Percentiles rank a stretch among this genome's conserved stretches.
Conservation (phyloP, 2,888 invertebrate genomes). For the Netelia melanura region DNA sequence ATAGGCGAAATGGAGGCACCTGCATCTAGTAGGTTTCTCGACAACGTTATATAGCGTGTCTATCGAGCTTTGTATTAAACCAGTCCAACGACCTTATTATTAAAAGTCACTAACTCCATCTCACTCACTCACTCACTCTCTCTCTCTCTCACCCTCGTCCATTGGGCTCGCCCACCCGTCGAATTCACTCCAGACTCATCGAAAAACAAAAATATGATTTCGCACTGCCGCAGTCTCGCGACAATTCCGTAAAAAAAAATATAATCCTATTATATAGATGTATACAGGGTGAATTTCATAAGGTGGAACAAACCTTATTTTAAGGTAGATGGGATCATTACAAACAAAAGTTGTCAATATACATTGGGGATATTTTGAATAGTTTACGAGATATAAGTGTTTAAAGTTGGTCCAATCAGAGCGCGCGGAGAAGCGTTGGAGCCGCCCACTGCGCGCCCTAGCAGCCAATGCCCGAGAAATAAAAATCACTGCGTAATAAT, state of each 20-base stretch:
- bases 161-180: neutral
- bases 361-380: no score
- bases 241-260: neutral
- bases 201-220: neutral
- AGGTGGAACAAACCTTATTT: no score
- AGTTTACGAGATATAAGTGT: no score
- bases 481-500: no score
- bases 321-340: no score
- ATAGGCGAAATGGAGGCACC: constrained; percentile 35
- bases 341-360: no score
- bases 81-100: constrained; percentile 65
- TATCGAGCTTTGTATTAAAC: constrained; percentile 48
- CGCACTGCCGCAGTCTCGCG: neutral
- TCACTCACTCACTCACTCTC: constrained; percentile 1
- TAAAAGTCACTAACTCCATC: constrained; percentile 3
- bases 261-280: neutral
- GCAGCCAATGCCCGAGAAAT: no score
- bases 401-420: no score
- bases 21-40: constrained; percentile 61
- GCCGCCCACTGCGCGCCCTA: no score
- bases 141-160: neutral
- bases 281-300: neutral
- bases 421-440: no score
- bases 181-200: no score
- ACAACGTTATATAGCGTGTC: constrained; percentile 30